Percentiles rank a stretch among this genome's conserved stretches.
Evolutionary conservation across 2,113 vertebrate genomes (phyloP).

Genomic region (Pygathrix nemaeus): DNA sequence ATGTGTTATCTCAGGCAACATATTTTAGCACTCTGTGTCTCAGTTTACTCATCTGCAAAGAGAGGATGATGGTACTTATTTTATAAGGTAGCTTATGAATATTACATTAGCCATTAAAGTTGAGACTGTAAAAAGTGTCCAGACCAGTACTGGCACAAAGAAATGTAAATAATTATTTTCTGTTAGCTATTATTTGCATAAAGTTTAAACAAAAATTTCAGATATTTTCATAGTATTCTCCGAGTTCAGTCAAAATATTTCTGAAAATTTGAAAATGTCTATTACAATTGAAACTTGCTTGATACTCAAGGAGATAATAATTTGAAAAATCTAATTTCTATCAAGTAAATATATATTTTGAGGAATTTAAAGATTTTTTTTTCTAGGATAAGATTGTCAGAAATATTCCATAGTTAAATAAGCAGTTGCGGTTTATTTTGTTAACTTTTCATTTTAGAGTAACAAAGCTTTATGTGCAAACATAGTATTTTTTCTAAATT

Average conservation of each 20-base stretch:
- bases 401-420: not conserved
- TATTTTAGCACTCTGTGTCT: not conserved
- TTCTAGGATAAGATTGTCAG: not conserved
- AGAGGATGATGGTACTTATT: not conserved
- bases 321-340: not conserved
- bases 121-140: not conserved
- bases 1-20: not conserved
- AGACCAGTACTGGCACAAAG: not conserved
- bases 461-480: not conserved
- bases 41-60: not conserved
- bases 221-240: not conserved
- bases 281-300: not conserved
- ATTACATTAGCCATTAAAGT: not conserved
- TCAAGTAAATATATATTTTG: not conserved
- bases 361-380: not conserved
- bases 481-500: not conserved
- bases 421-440: not conserved
- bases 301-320: not conserved
- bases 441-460: conserved; percentile 2
- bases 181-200: not conserved
- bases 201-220: not conserved
- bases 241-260: not conserved
- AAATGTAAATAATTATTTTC: not conserved
- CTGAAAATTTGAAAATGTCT: not conserved
- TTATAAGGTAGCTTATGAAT: not conserved